phyloP scores from a whole-genome alignment of 1,140 invertebrate genomes.

The Drosophila novamexicana region DNA sequence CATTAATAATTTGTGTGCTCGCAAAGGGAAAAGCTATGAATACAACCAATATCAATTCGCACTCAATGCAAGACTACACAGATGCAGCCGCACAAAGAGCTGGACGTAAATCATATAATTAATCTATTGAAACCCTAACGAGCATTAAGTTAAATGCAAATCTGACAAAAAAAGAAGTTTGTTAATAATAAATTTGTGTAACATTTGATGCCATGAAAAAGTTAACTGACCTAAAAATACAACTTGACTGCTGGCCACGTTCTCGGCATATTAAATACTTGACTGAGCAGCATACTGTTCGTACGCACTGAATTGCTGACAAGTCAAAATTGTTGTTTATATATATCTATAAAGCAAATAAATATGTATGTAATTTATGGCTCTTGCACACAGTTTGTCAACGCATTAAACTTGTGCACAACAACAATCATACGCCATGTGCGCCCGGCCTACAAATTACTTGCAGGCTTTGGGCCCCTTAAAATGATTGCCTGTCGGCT shows the following conservation, averaged over 20 bases:
- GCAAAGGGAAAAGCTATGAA: constrained; percentile 5
- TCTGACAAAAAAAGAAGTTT: constrained; percentile 5
- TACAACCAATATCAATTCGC: not conserved
- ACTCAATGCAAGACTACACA: constrained; percentile 8
- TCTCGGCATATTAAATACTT: constrained; percentile 32
- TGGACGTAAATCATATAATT: not conserved
- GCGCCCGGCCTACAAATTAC: constrained; percentile 40
- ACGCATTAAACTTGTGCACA: constrained; percentile 16
- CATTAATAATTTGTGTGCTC: constrained; percentile 21
- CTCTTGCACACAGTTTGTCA: constrained; percentile 18
- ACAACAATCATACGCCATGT: constrained; percentile 43
- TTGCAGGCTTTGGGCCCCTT: constrained; percentile 25
- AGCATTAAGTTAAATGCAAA: constrained; percentile 2
- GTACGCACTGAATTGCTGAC: constrained; percentile 26
- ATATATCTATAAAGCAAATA: not conserved
- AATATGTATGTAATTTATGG: constrained; percentile 16
- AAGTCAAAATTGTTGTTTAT: constrained; percentile 17
- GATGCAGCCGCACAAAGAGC: not conserved
- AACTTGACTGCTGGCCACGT: constrained; percentile 15
- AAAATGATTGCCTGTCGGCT: constrained; percentile 38
- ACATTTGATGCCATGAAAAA: constrained; percentile 32
- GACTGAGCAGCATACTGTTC: constrained; percentile 12
- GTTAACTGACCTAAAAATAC: constrained; percentile 37
- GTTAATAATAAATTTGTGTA: constrained; percentile 31
- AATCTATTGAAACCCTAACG: constrained; percentile 9